Base-by-base conservation (phyloP, 1,140 invertebrate species). In the Drosophila sproati region DNA sequence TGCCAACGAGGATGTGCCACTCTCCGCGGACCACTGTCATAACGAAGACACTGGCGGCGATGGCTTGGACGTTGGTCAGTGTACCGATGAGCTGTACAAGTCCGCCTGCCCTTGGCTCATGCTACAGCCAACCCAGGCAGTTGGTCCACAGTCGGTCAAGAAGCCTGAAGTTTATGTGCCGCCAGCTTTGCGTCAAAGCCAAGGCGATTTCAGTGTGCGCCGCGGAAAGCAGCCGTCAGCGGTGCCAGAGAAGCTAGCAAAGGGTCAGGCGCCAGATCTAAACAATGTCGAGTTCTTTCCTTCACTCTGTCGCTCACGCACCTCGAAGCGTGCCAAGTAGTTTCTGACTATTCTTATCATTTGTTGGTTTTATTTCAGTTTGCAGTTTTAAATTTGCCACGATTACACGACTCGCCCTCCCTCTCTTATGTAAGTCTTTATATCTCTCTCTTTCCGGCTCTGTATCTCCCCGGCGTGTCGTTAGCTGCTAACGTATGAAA, bases 111-210 rank as follows among this genome's bases (percentile, higher is more conserved):
- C 83, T 29, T 87, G 83, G 82, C 47, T 77, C 6, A 82, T 71
- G n/a, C 2, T 69, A 12, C 56, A 76, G 34, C 41, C 37, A 5
- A n/a, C 3, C 0, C 63, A 70, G 34, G 39, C 10, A n/a, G 8
- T 10, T 41, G 39, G 8, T 3, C 43, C 37, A 3, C 54, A 41
- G 5, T 35, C 51, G n/a, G 12, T 2, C 6, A 79, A 87, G 8
- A 57, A 51, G 3, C 34, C 10, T n/a, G 39, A 64, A 20, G 54
- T 88, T 5, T 87, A 87, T 52, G 57, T 87, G 35, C 83, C 83
- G 7, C 83, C 83, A 31, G 83, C 83, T 59, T 54, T 87, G n/a
- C 83, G 83, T n/a, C 75, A 88, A 7, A 82, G 63, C 50, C 82
- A 87, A 34, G 54, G 60, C 28, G 83, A 82, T 2, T 50, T 34